Evolutionary conservation across 2,888 invertebrate genomes (phyloP), one percentile per base, ranked within the genome.

Genomic region (Diaperis boleti): DNA sequence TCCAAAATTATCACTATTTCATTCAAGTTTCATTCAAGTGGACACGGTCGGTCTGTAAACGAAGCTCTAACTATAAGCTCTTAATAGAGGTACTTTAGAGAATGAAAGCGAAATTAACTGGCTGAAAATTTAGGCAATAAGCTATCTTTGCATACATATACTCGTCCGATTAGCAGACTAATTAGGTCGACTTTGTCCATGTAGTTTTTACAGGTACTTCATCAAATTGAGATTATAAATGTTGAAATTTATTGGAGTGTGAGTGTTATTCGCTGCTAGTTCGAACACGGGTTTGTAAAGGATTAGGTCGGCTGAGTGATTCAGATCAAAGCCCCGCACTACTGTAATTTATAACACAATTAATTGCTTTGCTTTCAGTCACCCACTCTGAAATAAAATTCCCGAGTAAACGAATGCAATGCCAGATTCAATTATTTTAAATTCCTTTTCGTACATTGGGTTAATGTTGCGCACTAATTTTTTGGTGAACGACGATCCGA

Each of bases 251-350:
- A 56, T 56, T 33, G 56, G 44, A 47, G 62, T 42, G 57, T 29
- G 45, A 63, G 59, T 63, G 59, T 63, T 63, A 35, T 54, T 63
- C 44, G 35, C 22, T 35, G 62, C 29, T 62, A 57, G 62, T 59
- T 57, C 35, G 57, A 50, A 54, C 52, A 45, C 39, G 33, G 55
- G 52, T 64, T 64, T 44, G 62, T 62, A 65, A 68, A 68, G 67
- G 69, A 70, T 70, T 70, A 65, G 52, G 49, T 18, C 67, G 64
- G 66, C 61, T 60, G 67, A 62, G 59, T 52, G 67, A 66, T 65
- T 64, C 55, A 61, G 65, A 67, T 70, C 67, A 70, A 70, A 70
- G 68, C 65, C 6, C 11, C 55, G 54, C 63, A 59, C 56, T 26
- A 47, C 49, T 54, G 59, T 59, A 63, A 63, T 63, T 63, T 63